Base-by-base conservation (phyloP, 2,888 invertebrate genomes). In the Hofmannophila pseudospretella region DNA sequence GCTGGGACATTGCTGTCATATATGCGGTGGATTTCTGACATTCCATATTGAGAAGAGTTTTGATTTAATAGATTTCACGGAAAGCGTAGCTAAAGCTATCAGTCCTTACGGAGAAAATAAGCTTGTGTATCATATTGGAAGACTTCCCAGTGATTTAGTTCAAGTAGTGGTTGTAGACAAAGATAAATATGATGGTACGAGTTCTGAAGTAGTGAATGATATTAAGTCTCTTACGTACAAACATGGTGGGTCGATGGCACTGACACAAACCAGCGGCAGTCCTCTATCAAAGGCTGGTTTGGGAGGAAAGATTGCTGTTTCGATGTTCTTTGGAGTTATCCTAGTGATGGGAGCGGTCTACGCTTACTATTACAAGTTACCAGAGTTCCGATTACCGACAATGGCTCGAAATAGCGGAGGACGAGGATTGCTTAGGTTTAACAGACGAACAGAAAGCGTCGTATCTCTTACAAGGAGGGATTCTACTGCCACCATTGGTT, bases 401-500 rank as follows among this genome's bases (percentile, higher is more conserved):
- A 32, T 60, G 10, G 46, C 53, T 16, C 54, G 65, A 5, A 44
- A 51, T 7, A 44, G 7, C 4, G 22, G 13, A 9, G 12, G 45
- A 1, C 35, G 51, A 11, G 53, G 55, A 1, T 48, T 76, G 28
- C 54, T 80, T 0, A 71, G 81, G 36, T 71, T 75, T 25, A 67
- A 77, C 29, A 59, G 67, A 11, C 66, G 85, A 32, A 73, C 79
- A 3, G 85, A 85, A 1, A 85, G 85, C 49, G 63, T 82, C 1
- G 75, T 85, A 4, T 80, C 81, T 13, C 49, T 85, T 44, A 78
- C 84, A 0, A 47, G 84, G 35, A 65, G 80, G 34, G 81, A 80
- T 44, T 85, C 85, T 2, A 53, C 54, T 0, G 54, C 60, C 0
- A 66, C 55, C 1, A 44, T 65, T 25, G 50, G 57, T 4, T 44